Evolutionary conservation across 2,797 vertebrate genomes (phyloP).

Genomic region (Hephaestus fuliginosus): DNA sequence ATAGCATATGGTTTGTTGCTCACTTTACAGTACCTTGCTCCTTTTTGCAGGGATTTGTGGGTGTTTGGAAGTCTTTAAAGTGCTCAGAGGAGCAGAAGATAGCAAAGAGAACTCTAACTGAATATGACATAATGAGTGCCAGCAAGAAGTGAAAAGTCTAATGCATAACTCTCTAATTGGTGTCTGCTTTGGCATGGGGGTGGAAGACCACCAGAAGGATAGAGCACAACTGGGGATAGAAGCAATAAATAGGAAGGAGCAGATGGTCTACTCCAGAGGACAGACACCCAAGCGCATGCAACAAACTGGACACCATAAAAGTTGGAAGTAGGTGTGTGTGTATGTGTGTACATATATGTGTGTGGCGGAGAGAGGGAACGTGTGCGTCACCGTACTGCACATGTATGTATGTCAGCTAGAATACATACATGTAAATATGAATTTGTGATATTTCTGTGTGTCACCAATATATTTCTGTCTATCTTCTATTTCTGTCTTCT

Average conservation of each 20-base stretch:
- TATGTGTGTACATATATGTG: slow-evolving; percentile 12
- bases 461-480: neutral
- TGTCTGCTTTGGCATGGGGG: slow-evolving; percentile 84
- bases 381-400: neutral
- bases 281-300: slow-evolving; percentile 73
- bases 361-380: neutral
- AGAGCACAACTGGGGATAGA: slow-evolving; percentile 84
- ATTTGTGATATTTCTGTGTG: too few species aligned
- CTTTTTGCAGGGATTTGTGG: slow-evolving; percentile 37
- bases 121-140: slow-evolving; percentile 81
- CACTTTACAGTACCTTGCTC: slow-evolving; percentile 28
- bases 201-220: slow-evolving; percentile 86
- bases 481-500: too few species aligned
- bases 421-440: too few species aligned
- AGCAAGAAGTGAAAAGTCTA: slow-evolving; percentile 78
- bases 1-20: slow-evolving; percentile 41
- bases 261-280: slow-evolving; percentile 86
- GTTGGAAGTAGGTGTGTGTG: slow-evolving; percentile 52
- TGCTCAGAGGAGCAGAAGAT: slow-evolving; percentile 49
- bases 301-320: slow-evolving; percentile 80
- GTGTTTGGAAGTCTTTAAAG: slow-evolving; percentile 58
- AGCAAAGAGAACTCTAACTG: slow-evolving; percentile 67
- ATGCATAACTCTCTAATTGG: slow-evolving; percentile 86
- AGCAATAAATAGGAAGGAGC: slow-evolving; percentile 85
- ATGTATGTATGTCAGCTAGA: slow-evolving; percentile 5